Conservation (phyloP, 2,113 vertebrate species). For the Pedionomus torquatus region DNA sequence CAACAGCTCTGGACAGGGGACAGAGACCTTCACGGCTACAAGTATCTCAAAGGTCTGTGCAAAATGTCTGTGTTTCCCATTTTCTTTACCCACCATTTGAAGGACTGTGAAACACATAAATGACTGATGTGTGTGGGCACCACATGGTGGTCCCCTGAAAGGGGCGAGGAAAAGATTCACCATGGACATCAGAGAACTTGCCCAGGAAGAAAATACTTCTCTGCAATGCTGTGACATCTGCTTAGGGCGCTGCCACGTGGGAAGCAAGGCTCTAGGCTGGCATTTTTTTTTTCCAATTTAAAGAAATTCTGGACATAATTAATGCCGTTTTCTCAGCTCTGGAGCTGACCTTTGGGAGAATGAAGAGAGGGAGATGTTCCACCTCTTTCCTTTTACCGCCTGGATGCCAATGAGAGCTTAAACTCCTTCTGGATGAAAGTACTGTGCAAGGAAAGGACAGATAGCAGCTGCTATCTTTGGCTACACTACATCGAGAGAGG, state of each 20-base stretch:
- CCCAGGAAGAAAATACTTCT: not conserved
- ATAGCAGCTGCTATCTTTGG: not conserved
- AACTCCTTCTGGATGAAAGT: not conserved
- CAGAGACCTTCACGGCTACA: not conserved
- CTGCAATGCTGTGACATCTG: not conserved
- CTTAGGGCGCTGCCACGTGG: not conserved
- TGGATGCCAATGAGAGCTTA: not conserved
- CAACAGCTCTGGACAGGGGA: not conserved
- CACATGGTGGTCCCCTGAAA: not conserved
- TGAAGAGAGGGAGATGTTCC: not conserved
- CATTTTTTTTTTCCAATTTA: not conserved
- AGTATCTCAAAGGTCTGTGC: not conserved
- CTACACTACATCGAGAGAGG: not conserved
- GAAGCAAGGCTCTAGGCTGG: not conserved
- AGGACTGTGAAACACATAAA: not conserved
- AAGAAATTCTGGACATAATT: not conserved
- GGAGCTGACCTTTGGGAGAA: not conserved
- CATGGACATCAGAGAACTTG: not conserved
- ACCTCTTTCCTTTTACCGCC: not conserved
- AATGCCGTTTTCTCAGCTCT: not conserved
- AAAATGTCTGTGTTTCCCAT: not conserved
- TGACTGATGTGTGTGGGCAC: not conserved
- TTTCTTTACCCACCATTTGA: not conserved
- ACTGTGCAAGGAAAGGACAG: not conserved
- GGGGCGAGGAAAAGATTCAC: not conserved